Conservation (phyloP, 2,888 invertebrate species). For the Nephrotoma guestfalica region DNA sequence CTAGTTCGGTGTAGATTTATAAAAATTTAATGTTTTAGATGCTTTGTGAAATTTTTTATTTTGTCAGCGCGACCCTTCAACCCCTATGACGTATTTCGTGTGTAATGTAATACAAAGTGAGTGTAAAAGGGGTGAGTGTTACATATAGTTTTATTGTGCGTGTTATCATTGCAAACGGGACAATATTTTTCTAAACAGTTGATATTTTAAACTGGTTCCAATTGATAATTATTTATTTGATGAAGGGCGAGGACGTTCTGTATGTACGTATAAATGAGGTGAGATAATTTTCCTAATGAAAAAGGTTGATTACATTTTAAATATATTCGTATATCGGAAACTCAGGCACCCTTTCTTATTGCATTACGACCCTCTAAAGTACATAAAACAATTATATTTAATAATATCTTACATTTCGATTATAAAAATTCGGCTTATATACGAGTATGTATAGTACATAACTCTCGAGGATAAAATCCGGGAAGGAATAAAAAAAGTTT, state of each 20-base stretch:
- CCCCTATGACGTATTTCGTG: not conserved
- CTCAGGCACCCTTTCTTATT: not conserved
- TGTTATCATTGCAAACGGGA: not conserved
- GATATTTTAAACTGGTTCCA: not conserved
- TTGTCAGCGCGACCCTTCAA: not conserved
- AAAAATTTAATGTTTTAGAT: not conserved
- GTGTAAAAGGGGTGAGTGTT: not conserved
- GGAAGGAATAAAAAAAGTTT: not conserved
- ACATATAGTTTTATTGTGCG: not conserved
- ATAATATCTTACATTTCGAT: not conserved
- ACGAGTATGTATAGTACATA: too few species aligned
- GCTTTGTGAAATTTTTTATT: not conserved
- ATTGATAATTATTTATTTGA: not conserved
- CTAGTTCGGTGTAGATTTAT: not conserved
- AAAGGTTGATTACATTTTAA: not conserved
- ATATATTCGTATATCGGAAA: not conserved
- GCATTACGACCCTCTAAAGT: not conserved
- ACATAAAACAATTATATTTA: not conserved
- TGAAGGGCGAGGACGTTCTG: not conserved
- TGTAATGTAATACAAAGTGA: not conserved
- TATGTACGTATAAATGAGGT: not conserved
- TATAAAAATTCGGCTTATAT: not conserved
- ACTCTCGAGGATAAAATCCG: not conserved
- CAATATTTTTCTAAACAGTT: not conserved
- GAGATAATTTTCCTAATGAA: not conserved